Base-by-base conservation (phyloP, 2,113 vertebrate species). In the Gorsachius goisagi region DNA sequence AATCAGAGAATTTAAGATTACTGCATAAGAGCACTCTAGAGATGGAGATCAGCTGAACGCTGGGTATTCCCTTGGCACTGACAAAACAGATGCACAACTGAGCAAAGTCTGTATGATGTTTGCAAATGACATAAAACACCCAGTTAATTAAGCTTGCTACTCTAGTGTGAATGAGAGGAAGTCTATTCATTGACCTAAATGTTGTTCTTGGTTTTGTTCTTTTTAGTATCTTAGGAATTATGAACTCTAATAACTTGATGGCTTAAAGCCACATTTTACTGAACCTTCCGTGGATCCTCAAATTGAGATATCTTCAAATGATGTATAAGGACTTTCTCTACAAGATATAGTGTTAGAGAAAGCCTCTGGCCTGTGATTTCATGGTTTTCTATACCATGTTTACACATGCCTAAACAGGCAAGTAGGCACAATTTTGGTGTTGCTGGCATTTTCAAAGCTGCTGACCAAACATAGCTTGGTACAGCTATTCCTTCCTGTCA, bases 71-170 rank as follows among this genome's bases (percentile, higher is more conserved):
- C 85, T 76, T 74, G 85, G 52, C 52, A 55, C 69, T 80, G 85
- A 82, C 68, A 80, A 78, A 84, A 90, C 32, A 96, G 73, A 90
- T 28, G 50, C 69, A 66, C 47, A 63, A 39, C 3, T 58, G 82
- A 94, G 71, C 35, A 79, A 19, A 87, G 72, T 41, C 74, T 89
- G 30, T 71, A 76, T 68, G 73, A 80, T 92, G 74, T 82, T 94
- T 88, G 78, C 78, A 94, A 90, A 91, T 82, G 56, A 93, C 71
- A 90, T 85, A 85, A 95, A 96, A 76, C 60, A 91, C 12, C 30
- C 69, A 52, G 59, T 91, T 95, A 94, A 91, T 94, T 91, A 94
- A 82, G 37, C 39, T 68, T 97, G 44, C 62, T 89, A 47, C 32
- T 79, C 55, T 83, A 72, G 62, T 60, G 44, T 55, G 52, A 94